These are phyloP conservation scores for Taeniopygia guttata DNA, from an alignment of 2,797 vertebrate genomes.

Conservation along the genomic window DNA sequence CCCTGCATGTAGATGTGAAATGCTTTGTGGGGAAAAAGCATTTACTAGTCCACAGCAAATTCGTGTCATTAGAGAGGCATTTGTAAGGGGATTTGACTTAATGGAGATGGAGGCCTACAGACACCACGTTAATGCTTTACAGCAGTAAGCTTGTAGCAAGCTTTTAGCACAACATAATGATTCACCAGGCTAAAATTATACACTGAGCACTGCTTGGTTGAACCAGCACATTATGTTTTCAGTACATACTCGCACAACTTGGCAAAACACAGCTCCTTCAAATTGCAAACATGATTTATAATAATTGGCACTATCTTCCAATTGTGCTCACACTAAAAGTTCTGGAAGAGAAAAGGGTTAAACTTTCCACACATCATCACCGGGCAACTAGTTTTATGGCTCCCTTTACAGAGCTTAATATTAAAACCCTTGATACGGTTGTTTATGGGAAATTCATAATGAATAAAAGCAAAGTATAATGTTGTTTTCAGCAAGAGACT, in stretches of 20 bases:
- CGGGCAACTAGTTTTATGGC: neutral
- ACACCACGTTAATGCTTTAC: neutral
- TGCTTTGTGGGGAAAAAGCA: neutral
- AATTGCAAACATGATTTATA: constrained; percentile 27
- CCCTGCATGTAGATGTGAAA: neutral
- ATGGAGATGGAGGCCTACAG: constrained; percentile 16
- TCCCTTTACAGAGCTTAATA: neutral
- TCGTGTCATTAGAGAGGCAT: neutral
- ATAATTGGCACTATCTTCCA: constrained; percentile 23
- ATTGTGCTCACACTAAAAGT: neutral
- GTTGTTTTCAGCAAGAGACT: neutral
- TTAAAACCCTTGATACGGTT: neutral
- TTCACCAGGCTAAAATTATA: constrained; percentile 45
- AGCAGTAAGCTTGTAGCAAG: constrained; percentile 12
- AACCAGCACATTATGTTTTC: constrained; percentile 29
- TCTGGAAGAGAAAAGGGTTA: neutral
- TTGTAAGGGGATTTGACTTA: constrained; percentile 32
- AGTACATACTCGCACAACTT: neutral
- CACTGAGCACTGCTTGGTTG: neutral
- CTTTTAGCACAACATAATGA: constrained; percentile 48
- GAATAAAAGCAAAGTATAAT: neutral
- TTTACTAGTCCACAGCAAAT: neutral
- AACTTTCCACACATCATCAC: neutral
- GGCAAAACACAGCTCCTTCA: constrained; percentile 38
- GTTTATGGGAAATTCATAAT: neutral